Evolutionary conservation across 1,140 invertebrate species (phyloP).

Genomic region (Ganaspis sp.): DNA sequence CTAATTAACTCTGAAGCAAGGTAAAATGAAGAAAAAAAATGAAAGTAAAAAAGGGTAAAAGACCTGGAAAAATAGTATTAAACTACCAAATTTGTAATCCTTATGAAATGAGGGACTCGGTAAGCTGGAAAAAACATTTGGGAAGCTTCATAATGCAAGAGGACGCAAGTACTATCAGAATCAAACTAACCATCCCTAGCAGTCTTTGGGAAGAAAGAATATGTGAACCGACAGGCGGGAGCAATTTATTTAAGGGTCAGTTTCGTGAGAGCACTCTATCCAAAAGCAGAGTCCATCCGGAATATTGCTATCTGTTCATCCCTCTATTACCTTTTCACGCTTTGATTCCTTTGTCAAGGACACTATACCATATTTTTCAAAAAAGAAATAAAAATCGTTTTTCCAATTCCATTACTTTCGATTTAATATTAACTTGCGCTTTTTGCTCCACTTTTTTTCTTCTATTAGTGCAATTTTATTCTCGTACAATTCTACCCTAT

Average conservation of each 20-base stretch:
- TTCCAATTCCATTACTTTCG: background rate
- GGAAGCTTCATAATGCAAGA: slow-evolving; percentile 5
- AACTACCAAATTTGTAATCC: background rate
- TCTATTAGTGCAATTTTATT: too few species aligned
- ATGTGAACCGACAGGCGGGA: slow-evolving; percentile 39
- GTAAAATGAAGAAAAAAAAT: too few species aligned
- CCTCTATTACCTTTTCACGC: slow-evolving; percentile 52
- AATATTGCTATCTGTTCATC: slow-evolving; percentile 60
- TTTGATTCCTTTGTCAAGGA: slow-evolving; percentile 61
- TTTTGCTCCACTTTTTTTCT: too few species aligned
- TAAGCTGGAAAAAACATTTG: background rate
- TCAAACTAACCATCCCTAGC: slow-evolving; percentile 27
- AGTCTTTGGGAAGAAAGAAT: background rate
- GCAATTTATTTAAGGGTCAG: slow-evolving; percentile 68
- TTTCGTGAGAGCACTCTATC: slow-evolving; percentile 54
- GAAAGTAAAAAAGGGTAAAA: too few species aligned
- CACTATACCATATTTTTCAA: background rate
- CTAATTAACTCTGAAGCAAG: too few species aligned
- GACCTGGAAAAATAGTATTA: too few species aligned
- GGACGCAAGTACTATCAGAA: slow-evolving; percentile 15
- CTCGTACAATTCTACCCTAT: too few species aligned
- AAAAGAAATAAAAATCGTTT: background rate
- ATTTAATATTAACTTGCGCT: background rate
- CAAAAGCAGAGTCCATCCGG: slow-evolving; percentile 60
- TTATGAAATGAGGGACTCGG: background rate